Evolutionary conservation across 1,140 invertebrate species (phyloP).

Genomic region (Chironomus tepperi): DNA sequence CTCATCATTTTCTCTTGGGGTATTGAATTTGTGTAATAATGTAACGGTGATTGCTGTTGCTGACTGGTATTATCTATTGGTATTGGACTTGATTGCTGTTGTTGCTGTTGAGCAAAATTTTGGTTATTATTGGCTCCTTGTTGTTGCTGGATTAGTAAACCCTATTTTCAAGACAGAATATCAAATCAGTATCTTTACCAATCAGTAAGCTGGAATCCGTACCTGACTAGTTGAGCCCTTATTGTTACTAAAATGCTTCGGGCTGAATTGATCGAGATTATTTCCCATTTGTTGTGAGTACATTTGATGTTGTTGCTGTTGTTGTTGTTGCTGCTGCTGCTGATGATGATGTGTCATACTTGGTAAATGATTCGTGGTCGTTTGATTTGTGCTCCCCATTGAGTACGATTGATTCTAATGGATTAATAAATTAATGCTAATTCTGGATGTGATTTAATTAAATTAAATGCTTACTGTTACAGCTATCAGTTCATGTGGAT

Average conservation of each 20-base stretch:
- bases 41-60: slow-evolving; percentile 29
- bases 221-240: slow-evolving; percentile 5
- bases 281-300: slow-evolving; percentile 18
- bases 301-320: neutral
- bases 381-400: slow-evolving; percentile 23
- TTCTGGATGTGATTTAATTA: too few species aligned
- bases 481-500: slow-evolving; percentile 54
- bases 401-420: neutral
- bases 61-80: slow-evolving; percentile 4
- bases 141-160: slow-evolving; percentile 16
- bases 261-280: neutral
- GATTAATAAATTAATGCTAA: too few species aligned
- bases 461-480: too few species aligned
- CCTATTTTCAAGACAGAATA: too few species aligned
- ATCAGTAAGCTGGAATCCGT: neutral
- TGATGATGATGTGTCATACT: neutral
- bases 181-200: too few species aligned
- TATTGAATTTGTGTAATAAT: neutral
- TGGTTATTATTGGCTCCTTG: slow-evolving; percentile 32
- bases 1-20: slow-evolving; percentile 2
- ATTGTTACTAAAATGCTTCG: slow-evolving; percentile 18
- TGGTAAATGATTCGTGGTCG: slow-evolving; percentile 1
- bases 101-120: slow-evolving; percentile 25
- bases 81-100: slow-evolving; percentile 27
- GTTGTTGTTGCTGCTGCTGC: too few species aligned